Base-by-base conservation (phyloP, 1,140 invertebrate species). In the Cotesia vestalis region DNA sequence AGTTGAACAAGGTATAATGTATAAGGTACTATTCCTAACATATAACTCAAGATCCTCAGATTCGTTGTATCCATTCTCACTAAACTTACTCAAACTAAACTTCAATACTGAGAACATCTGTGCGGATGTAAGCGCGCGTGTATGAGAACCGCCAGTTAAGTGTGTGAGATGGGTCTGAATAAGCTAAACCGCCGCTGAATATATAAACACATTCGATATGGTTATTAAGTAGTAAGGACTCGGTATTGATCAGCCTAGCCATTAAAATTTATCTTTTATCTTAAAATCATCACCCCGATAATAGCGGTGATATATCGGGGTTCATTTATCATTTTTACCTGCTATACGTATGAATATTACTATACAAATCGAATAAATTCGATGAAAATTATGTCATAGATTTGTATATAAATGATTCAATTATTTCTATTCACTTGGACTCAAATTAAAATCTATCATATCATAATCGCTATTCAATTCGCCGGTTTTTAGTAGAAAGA, bases 171-270 rank as follows among this genome's bases (percentile, higher is more conserved):
- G 12, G 14, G 12, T 62, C 27, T 27, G 36, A 62, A 17, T 17
- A n/a, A 20, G 57, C 57, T 27, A 27, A 27, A 27, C 27, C 63
- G 46, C 63, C 40, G 12, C 40, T 12, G 20, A 57, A n/a, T 55
- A 53, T 60, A n/a, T 57, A 40, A 34, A 60, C 68, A 69, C 57
- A 17, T 46, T 20, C 3, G 62, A 9, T 62, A 72, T 62, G 66
- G 40, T 46, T 72, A 66, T 72, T 72, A 72, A 72, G 70, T 72
- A 66, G 62, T 72, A 66, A 72, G 51, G 67, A 59, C 55, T 40
- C 27, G 57, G 35, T 57, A 40, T 35, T 35, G 67, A 69, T 69
- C 67, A 69, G 67, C 35, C 67, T 46, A 27, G 14, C 14, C 20
- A 20, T 20, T 55, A 57, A 36, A 12, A 27, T 62, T 35, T 12